Base-by-base conservation (phyloP, 2,113 vertebrate genomes). In the Istiophorus platypterus region DNA sequence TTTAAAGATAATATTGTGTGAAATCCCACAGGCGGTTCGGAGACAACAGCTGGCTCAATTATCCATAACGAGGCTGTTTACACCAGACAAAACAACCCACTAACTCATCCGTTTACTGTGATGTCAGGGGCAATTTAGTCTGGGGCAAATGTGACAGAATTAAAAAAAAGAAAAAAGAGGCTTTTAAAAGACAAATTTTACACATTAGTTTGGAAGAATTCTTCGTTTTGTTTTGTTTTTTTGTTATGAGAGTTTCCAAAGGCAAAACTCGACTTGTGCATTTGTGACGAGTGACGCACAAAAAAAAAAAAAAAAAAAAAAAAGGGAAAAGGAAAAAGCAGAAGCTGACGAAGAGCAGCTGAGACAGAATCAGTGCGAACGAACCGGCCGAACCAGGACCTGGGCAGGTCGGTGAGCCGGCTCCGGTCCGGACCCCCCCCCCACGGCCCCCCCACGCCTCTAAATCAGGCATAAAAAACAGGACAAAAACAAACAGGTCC, bases 101-200 rank as follows among this genome's bases (percentile, higher is more conserved):
- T 52, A 39, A 61, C 71, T 76, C 81, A 69, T 76, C 62, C n/a
- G 15, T 76, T 73, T 66, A 78, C 63, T 12, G 66, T 26, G 56
- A 77, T 67, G 68, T 86, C 74, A 66, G 13, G 45, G 51, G 54
- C 17, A 1, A 81, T 68, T 68, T 27, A 57, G 37, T 79, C 41
- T 20, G 62, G 62, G 58, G 42, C 45, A 70, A 62, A 72, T 34
- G 73, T 74, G 65, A 74, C 67, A 22, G 7, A n/a, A 42, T 26
- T 93, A 42, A 80, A 82, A 89, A 58, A 59, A 71, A 22, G 62
- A 70, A 77, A 86, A 89, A n/a, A n/a, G n/a, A n/a, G n/a, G 85
- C 85, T 90, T 89, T 89, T 63, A 85, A 82, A 51, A 41, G 65
- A 70, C 39, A 58, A 80, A 82, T 82, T 74, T 66, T 58, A 72